phyloP scores from a whole-genome alignment of 2,113 vertebrate genomes.

The Numenius arquata region DNA sequence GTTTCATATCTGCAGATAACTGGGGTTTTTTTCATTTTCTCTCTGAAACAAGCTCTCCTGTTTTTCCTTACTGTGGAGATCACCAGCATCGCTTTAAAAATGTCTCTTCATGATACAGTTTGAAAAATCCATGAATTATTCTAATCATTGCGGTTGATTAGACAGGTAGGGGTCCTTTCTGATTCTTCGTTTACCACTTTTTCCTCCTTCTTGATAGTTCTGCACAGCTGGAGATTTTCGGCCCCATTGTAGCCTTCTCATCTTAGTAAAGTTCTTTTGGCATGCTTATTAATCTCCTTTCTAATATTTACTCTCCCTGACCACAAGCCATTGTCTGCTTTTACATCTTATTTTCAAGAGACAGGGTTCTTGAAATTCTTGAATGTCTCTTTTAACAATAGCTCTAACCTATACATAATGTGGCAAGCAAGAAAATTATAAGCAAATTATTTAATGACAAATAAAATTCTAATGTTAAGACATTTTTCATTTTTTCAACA shows the following conservation, averaged over 20 bases:
- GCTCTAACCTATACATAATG: background rate
- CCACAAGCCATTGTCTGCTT: slow-evolving; percentile 36
- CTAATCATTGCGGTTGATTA: background rate
- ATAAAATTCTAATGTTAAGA: background rate
- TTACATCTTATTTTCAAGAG: slow-evolving; percentile 48
- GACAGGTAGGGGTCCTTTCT: slow-evolving; percentile 11
- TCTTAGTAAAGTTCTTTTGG: slow-evolving; percentile 37
- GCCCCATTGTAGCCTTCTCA: slow-evolving; percentile 16
- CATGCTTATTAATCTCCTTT: slow-evolving; percentile 59
- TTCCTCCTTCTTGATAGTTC: slow-evolving; percentile 1
- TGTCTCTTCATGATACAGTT: background rate
- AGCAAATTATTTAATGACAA: background rate
- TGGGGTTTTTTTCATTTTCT: background rate
- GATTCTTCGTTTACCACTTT: slow-evolving; percentile 2
- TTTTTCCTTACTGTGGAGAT: background rate
- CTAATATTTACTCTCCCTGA: slow-evolving; percentile 42
- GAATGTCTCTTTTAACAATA: slow-evolving; percentile 8
- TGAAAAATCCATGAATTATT: slow-evolving; percentile 1
- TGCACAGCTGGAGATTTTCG: slow-evolving; percentile 49
- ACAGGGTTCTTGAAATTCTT: slow-evolving; percentile 19
- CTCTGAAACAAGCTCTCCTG: background rate
- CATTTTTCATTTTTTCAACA: background rate
- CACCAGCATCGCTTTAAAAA: background rate
- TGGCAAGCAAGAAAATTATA: background rate
- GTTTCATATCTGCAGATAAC: background rate